Base-by-base conservation (phyloP, 2,113 vertebrate species). In the Trinectes maculatus region DNA sequence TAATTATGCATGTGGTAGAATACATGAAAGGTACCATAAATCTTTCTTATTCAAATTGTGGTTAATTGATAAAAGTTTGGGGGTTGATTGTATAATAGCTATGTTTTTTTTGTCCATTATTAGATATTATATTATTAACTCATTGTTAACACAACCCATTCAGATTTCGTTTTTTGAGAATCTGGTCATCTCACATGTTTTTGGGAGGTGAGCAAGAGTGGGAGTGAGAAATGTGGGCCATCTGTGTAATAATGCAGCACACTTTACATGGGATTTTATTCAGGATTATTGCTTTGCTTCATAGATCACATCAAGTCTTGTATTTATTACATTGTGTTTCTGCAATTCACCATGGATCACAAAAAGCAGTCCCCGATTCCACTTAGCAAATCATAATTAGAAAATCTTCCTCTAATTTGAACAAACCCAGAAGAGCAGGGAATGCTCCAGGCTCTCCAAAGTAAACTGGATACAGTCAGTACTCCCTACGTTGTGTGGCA, bases 361-460 rank as follows among this genome's bases (percentile, higher is more conserved):
- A 40, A 57, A 49, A 33, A 69, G 15, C 39, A 58, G 29, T 19
- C 24, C 15, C n/a, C 19, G 51, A 79, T 79, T 75, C 39, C 46
- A 75, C 82, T 89, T 71, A 56, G 52, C 34, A 12, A 55, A 43
- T 77, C 42, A 40, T 80, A 71, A 55, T 69, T 9, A 71, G 33
- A 59, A 67, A 61, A 21, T 47, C 24, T 55, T 65, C 76, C 46
- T 74, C 26, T 69, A 64, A 74, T 73, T 47, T 87, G 83, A 91
- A 87, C 71, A 63, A 86, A 86, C 73, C 86, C 86, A 91, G 86
- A 88, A 85, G 86, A 88, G 67, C 56, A 71, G 67, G 69, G 79
- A 88, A 79, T 63, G 85, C 83, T 85, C 18, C 33, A 39, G 80
- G 74, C 74, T 19, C 60, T 88, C 86, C 87, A 86, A 87, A 87